Evolutionary conservation across 2,113 vertebrate genomes (phyloP), one percentile per base, ranked within the genome.

Genomic region (Coryphaenoides rupestris): DNA sequence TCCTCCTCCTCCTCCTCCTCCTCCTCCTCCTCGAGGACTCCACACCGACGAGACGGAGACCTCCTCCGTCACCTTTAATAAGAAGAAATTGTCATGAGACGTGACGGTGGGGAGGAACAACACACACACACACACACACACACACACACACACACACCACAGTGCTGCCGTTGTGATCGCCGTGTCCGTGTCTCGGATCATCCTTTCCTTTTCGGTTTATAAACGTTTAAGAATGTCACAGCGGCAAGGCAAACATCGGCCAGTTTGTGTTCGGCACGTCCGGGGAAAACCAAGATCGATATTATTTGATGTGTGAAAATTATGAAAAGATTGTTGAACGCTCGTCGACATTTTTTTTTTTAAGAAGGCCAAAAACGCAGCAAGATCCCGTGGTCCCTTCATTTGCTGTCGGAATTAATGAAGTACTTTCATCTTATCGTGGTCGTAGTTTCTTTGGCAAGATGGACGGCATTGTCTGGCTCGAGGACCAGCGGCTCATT

Each of bases 61-160:
- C 81, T 83, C 77, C 65, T 57, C 40, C 52, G 78, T 86, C 79
- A 78, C 85, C 87, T 89, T 82, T 84, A 84, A 86, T 86, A 86
- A 84, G 67, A 85, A 74, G 67, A 85, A 74, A 76, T 28, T 75
- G 80, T 82, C 81, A 79, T 84, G 81, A 84, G 76, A 68, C 72
- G 68, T 13, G 28, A 65, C 75, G 66, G 76, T n/a, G 9, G 12
- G 59, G 73, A 79, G 79, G n/a, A 79, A 79, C 68, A 79, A 83
- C n/a, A n/a, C n/a, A n/a, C n/a, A n/a, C n/a, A n/a, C n/a, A n/a
- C n/a, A n/a, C n/a, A n/a, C n/a, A n/a, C n/a, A n/a, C n/a, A n/a
- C n/a, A n/a, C n/a, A n/a, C n/a, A n/a, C n/a, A n/a, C n/a, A n/a
- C n/a, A n/a, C n/a, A n/a, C n/a, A n/a, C n/a, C n/a, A 78, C 66